These are phyloP conservation scores for Sarcophaga caerulescens DNA, from an alignment of 2,888 invertebrate species.

Conservation along the genomic window DNA sequence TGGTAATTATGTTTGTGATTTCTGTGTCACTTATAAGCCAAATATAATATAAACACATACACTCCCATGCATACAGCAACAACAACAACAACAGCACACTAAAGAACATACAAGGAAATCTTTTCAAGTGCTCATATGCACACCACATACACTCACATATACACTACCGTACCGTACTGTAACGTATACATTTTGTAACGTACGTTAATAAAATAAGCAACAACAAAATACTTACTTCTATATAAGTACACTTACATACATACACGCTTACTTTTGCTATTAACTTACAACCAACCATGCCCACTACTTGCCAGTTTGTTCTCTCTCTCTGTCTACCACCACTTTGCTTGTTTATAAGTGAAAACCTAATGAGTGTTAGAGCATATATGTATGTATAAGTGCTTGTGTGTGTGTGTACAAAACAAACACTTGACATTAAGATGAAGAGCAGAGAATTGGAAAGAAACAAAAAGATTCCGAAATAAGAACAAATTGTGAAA, in stretches of 20 bases:
- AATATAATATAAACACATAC: neutral
- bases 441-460: constrained; percentile 21
- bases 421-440: constrained; percentile 19
- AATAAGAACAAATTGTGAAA: neutral
- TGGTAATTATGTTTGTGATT: constrained; percentile 50
- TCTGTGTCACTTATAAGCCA: constrained; percentile 42
- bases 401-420: neutral
- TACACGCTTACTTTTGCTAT: too few species aligned
- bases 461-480: neutral
- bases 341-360: too few species aligned
- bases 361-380: neutral
- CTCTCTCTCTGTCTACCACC: too few species aligned
- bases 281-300: too few species aligned
- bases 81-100: neutral
- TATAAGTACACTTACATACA: too few species aligned
- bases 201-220: constrained; percentile 15
- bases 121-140: too few species aligned
- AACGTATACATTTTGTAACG: neutral
- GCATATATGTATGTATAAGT: too few species aligned
- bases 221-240: neutral
- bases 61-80: neutral
- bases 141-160: too few species aligned
- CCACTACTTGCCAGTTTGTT: too few species aligned
- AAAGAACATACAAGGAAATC: too few species aligned
- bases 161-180: too few species aligned